Evolutionary conservation across 2,113 vertebrate genomes (phyloP).

Genomic region (Tonatia bakeri): DNA sequence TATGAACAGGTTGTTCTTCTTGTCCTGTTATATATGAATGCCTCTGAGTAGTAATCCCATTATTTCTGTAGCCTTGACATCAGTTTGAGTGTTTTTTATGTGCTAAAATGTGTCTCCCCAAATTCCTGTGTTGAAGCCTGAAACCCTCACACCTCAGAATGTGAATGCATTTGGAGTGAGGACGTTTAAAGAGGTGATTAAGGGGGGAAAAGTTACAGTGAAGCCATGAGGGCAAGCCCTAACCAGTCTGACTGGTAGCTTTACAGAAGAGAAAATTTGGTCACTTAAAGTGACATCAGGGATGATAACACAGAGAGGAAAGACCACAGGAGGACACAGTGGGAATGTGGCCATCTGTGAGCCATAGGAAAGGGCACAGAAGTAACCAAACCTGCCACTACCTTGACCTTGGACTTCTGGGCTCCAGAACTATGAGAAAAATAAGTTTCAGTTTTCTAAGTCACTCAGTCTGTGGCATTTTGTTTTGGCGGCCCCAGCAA

Average conservation of each 20-base stretch:
- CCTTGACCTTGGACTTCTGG: not conserved
- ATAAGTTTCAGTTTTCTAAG: not conserved
- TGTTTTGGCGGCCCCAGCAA: not conserved
- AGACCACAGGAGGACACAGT: fast-evolving
- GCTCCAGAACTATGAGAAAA: not conserved
- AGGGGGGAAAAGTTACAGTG: not conserved
- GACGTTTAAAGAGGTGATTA: not conserved
- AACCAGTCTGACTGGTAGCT: not conserved
- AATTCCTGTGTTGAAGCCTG: not conserved
- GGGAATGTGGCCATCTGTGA: not conserved
- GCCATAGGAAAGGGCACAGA: not conserved
- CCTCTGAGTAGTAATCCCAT: not conserved
- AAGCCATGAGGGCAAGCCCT: too few species aligned
- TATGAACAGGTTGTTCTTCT: not conserved
- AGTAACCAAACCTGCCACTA: not conserved
- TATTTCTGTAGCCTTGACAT: not conserved
- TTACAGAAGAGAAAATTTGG: not conserved
- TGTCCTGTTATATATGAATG: not conserved
- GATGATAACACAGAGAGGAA: not conserved
- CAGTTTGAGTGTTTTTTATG: not conserved
- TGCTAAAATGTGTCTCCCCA: not conserved
- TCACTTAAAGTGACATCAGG: not conserved
- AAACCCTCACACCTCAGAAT: not conserved
- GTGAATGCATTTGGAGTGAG: not conserved
- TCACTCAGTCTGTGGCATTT: not conserved